A percentile compares a stretch with the other conserved stretches of the same genome.
Evolutionary conservation across 2,797 vertebrate species (phyloP).

Genomic region (Huso huso): DNA sequence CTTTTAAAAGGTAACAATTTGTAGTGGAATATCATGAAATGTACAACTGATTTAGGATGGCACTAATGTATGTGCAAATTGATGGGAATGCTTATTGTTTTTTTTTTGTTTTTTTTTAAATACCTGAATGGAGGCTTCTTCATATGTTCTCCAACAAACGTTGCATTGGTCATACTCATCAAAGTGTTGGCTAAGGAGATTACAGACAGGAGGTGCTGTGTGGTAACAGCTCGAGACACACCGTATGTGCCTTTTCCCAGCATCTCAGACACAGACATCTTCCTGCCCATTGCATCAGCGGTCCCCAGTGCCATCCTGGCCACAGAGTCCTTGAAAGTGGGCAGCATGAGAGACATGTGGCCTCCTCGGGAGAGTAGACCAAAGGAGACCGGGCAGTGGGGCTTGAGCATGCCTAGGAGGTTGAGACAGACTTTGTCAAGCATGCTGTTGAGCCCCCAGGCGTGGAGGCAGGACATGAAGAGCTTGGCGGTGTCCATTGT

Average conservation of each 20-base stretch:
- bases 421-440: constrained; percentile 83
- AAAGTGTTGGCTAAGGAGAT: constrained; percentile 93
- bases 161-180: constrained; percentile 97
- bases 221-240: constrained; percentile 86
- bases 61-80: too few species aligned
- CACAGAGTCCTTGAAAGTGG: constrained; percentile 76
- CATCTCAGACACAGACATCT: constrained; percentile 57
- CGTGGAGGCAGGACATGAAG: constrained; percentile 95
- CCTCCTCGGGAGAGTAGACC: constrained; percentile 88
- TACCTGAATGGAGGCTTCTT: constrained; percentile 84
- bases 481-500: constrained; percentile 96
- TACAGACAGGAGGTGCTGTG: constrained; percentile 87
- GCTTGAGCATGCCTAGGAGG: constrained; percentile 87
- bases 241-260: constrained; percentile 82
- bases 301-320: constrained; percentile 22
- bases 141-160: constrained; percentile 94
- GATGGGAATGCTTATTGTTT: too few species aligned
- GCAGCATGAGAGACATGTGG: constrained; percentile 96
- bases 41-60: too few species aligned
- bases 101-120: too few species aligned
- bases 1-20: too few species aligned
- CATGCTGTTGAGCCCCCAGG: constrained; percentile 81
- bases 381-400: constrained; percentile 88
- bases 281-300: constrained; percentile 33
- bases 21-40: too few species aligned